These are phyloP conservation scores for Salvelinus sp. DNA, from an alignment of 2,113 vertebrate species.

Conservation along the genomic window DNA sequence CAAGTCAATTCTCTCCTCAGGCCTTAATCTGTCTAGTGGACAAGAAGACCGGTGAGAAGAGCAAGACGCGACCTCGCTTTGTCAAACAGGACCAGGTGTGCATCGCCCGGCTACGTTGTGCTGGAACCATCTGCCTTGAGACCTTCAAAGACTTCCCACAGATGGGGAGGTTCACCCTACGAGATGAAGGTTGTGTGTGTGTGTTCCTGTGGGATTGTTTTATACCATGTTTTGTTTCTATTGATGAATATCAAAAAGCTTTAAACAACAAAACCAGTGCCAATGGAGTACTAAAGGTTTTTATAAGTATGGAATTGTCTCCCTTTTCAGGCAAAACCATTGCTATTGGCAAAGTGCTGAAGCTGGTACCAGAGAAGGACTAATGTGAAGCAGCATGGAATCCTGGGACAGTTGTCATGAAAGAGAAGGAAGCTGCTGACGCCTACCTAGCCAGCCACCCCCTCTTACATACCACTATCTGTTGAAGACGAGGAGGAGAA, in stretches of 20 bases:
- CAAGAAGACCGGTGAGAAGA: constrained; percentile 98
- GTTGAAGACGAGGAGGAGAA: constrained; percentile 58
- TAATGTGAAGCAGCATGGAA: constrained; percentile 81
- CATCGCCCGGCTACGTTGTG: constrained; percentile 92
- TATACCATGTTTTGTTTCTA: too few relatives aligned
- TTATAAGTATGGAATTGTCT: not conserved
- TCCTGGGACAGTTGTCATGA: constrained; percentile 81
- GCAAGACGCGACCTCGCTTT: constrained; percentile 95
- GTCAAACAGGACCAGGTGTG: constrained; percentile 99
- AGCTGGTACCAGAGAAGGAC: constrained; percentile 99
- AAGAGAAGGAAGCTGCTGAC: constrained; percentile 85
- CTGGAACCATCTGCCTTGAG: constrained; percentile 97
- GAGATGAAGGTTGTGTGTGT: constrained; percentile 87
- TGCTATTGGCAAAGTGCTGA: constrained; percentile 99
- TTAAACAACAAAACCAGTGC: too few relatives aligned
- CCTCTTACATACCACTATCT: constrained; percentile 84
- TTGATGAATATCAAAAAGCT: too few relatives aligned
- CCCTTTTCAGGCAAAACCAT: constrained; percentile 91
- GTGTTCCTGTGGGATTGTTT: not conserved
- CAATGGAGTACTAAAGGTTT: too few relatives aligned
- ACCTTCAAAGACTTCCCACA: constrained; percentile 99
- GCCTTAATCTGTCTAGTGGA: constrained; percentile 99
- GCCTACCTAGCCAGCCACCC: constrained; percentile 85
- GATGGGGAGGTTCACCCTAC: constrained; percentile 97
- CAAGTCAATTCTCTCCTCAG: constrained; percentile 58